Conservation (phyloP, 2,797 vertebrate species). For the Glyptemys insculpta region DNA sequence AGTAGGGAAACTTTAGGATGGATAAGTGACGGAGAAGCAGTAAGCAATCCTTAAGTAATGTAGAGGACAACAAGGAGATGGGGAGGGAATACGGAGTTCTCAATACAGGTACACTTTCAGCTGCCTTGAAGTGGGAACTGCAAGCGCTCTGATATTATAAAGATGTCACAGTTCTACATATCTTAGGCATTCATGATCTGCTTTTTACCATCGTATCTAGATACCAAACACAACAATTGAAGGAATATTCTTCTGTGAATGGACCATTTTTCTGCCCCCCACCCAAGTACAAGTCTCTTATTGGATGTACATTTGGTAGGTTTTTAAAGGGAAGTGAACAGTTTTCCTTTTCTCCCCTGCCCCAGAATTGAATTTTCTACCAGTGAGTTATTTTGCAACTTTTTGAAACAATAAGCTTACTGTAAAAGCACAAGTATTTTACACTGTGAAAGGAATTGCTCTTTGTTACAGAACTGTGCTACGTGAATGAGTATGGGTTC, state of each 20-base stretch:
- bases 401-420: neutral
- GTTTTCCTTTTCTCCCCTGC: neutral
- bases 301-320: neutral
- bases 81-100: neutral
- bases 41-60: neutral
- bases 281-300: neutral
- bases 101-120: neutral
- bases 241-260: neutral
- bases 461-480: neutral
- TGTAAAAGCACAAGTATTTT: neutral
- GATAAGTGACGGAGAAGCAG: neutral
- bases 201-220: neutral
- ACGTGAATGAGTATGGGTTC: neutral
- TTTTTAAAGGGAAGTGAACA: neutral
- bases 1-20: neutral
- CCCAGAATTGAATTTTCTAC: neutral
- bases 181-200: neutral
- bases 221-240: neutral
- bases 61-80: neutral
- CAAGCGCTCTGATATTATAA: neutral
- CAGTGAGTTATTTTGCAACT: neutral
- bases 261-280: neutral
- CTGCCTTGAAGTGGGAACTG: neutral
- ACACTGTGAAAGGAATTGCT: neutral
- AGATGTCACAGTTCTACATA: neutral